Percentiles rank a stretch among this genome's conserved stretches.
Conservation (phyloP, 2,888 invertebrate genomes). For the Cosmopolites sordidus region DNA sequence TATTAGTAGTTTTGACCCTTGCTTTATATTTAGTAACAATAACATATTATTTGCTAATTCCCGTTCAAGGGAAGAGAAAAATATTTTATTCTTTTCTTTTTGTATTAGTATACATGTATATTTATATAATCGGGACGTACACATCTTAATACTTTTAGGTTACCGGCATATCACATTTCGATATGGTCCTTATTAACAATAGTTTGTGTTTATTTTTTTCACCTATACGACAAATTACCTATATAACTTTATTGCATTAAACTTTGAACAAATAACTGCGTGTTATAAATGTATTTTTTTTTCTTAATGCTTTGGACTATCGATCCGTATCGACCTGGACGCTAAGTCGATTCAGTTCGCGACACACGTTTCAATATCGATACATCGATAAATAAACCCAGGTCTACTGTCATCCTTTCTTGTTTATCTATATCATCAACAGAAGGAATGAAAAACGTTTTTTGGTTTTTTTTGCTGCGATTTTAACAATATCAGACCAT, state of each 20-base stretch:
- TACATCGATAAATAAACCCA: slow-evolving; percentile 26
- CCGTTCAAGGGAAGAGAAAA: not conserved
- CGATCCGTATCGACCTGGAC: slow-evolving; percentile 5
- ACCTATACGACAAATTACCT: slow-evolving; percentile 1
- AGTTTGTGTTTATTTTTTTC: not conserved
- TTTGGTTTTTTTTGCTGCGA: not conserved
- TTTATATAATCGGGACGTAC: slow-evolving; percentile 4
- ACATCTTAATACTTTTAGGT: slow-evolving; percentile 22
- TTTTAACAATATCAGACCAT: slow-evolving; percentile 9
- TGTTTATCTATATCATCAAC: slow-evolving; percentile 37
- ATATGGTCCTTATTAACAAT: slow-evolving; percentile 26
- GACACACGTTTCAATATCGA: not conserved
- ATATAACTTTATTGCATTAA: slow-evolving; percentile 8
- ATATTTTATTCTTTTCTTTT: not conserved
- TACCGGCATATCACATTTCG: slow-evolving; percentile 27
- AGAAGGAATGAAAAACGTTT: slow-evolving; percentile 23
- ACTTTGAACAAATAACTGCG: slow-evolving; percentile 1
- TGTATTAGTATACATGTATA: not conserved
- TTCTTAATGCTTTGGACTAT: not conserved
- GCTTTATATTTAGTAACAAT: not conserved
- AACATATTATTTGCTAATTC: slow-evolving; percentile 18
- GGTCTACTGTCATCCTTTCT: slow-evolving; percentile 30
- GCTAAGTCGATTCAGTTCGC: slow-evolving; percentile 4
- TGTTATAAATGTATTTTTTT: not conserved
- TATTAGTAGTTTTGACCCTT: not conserved